Conservation (phyloP, 1,140 invertebrate genomes). For the Augochlora pura region DNA sequence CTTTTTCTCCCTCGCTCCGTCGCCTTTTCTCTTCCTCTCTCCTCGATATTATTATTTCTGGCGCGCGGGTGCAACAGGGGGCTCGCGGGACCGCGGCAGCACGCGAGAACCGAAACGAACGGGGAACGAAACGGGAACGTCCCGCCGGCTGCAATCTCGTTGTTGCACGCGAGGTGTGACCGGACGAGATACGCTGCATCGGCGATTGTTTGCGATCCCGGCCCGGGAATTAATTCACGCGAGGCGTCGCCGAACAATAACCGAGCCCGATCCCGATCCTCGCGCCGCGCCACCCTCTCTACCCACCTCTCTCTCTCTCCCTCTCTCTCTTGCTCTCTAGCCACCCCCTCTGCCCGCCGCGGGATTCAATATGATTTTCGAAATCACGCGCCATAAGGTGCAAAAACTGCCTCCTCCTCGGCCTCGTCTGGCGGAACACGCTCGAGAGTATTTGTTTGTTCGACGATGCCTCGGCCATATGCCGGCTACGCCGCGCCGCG, state of each 20-base stretch:
- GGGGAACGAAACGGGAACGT: conserved; percentile 10
- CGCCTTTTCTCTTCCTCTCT: no score
- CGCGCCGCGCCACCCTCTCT: background rate
- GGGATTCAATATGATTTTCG: conserved; percentile 64
- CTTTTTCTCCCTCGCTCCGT: no score
- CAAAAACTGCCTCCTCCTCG: conserved; percentile 35
- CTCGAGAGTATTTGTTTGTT: conserved; percentile 61
- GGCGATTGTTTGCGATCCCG: conserved; percentile 62
- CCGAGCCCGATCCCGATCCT: background rate
- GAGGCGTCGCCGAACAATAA: conserved; percentile 48
- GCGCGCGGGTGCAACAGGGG: conserved; percentile 2
- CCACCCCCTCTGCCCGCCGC: background rate
- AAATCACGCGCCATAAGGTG: conserved; percentile 67
- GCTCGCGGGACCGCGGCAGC: background rate
- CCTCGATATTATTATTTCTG: conserved; percentile 54
- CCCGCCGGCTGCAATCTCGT: conserved; percentile 60
- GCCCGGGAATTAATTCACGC: conserved; percentile 62
- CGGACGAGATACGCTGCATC: conserved; percentile 63
- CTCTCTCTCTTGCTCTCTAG: no score
- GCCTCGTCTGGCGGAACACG: conserved; percentile 40
- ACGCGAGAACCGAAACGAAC: conserved; percentile 36
- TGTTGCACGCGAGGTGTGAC: conserved; percentile 67
- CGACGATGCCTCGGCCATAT: conserved; percentile 63
- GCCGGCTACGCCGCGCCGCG: conserved; percentile 44
- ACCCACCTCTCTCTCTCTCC: background rate